Base-by-base conservation (phyloP, 2,888 invertebrate genomes). In the Chrysodeixis includens region DNA sequence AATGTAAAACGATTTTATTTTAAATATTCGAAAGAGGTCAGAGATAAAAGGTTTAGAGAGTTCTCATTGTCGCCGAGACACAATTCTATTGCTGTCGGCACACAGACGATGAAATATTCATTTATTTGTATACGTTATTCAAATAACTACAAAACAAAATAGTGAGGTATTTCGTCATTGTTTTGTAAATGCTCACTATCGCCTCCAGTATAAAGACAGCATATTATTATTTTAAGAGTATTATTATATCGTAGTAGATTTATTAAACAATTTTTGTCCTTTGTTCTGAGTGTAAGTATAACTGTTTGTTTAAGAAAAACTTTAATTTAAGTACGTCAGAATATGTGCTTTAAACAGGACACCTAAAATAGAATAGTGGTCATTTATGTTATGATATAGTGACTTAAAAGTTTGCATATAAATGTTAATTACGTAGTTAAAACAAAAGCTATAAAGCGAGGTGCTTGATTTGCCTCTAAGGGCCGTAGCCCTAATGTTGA, bases 391-490 rank as follows among this genome's bases (percentile, higher is more conserved):
- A 40, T 18, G 55, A 58, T 76, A 58, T 61, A 32, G 61, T 51
- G 58, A 54, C 56, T 77, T 73, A 72, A 65, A 72, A 54, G 73
- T 56, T 35, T 61, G 52, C 58, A 56, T 9, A 49, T 49, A 49
- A 49, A 20, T 35, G 44, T 44, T 44, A 49, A 76, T 59, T 72
- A 77, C 59, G 73, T 56, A 66, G 74, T 73, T 35, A 73, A 58
- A 77, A 58, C 74, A 62, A 73, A 66, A 73, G 58, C 67, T 77
- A 73, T 73, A 77, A 77, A 73, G 73, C 40, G 73, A 54, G 61
- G 22, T 35, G 30, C 58, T 56, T 58, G 66, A 73, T 73, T 56
- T 72, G 67, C 62, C 73, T 78, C 78, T 59, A 56, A 77, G 46
- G 46, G 10, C 46, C 20, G 18, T 59, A 62, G 56, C 18, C 66